Conservation (phyloP, 2,888 invertebrate species). For the Podotricha telesiphe region DNA sequence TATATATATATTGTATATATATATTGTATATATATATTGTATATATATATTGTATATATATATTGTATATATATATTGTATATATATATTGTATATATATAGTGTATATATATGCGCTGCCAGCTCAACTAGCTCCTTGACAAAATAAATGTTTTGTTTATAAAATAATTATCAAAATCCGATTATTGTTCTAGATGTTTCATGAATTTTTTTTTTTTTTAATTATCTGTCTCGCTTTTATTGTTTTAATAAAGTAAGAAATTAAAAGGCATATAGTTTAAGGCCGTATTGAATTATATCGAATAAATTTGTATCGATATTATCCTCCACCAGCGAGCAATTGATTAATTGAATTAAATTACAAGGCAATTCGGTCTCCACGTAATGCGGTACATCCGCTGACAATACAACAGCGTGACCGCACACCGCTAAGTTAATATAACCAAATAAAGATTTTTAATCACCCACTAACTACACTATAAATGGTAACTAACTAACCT, state of each 20-base stretch:
- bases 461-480: constrained; percentile 31
- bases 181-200: no score
- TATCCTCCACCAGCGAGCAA: constrained; percentile 37
- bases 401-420: constrained; percentile 33
- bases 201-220: no score
- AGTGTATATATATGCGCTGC: no score
- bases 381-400: constrained; percentile 38
- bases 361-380: constrained; percentile 39
- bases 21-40: no score
- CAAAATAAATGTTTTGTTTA: no score
- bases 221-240: not conserved
- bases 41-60: no score
- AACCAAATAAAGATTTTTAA: constrained; percentile 42
- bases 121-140: no score
- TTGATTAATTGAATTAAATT: constrained; percentile 40
- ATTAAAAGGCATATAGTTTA: not conserved
- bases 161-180: no score
- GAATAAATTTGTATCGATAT: constrained; percentile 25
- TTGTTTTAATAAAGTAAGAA: no score
- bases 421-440: constrained; percentile 36
- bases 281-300: not conserved
- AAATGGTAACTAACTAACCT: constrained; percentile 38
- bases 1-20: no score
- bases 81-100: no score
- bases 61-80: no score